Evolutionary conservation across 2,888 invertebrate species (phyloP), one percentile per base, ranked within the genome.

Genomic region (Entomobrya proxima): DNA sequence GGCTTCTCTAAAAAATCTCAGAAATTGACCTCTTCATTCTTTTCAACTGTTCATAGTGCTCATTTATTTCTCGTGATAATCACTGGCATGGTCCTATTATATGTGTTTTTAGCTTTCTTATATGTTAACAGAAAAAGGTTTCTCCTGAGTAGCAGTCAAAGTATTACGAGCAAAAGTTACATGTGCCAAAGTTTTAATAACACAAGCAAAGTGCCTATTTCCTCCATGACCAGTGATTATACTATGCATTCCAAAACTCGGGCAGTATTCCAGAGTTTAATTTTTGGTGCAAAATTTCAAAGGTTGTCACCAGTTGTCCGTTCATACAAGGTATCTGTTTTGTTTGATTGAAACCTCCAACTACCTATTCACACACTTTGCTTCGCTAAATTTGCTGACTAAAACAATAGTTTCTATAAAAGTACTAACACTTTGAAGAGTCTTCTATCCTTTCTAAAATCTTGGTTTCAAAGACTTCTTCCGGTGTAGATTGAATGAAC

Each of bases 201-300:
- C 2, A 64, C 27, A 15, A 32, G n/a, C 35, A 64, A 18, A 6
- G 7, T 18, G 35, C 15, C 6, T 0, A 13, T 47, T 47, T 47
- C 2, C 13, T 13, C 3, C 9, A 13, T 40, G 9, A 40, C 5
- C 2, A 35, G 9, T 21, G 21, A 40, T 2, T 40, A 37, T 21
- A n/a, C 6, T 37, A n/a, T 76, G 35, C 75, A 82, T 76, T 83
- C 76, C 83, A 77, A 52, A 52, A 6, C 55, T 18, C 67, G 72
- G n/a, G 58, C 69, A 30, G 44, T 77, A 21, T 55, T 69, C 50
- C 83, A 35, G 21, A 69, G 52, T 52, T 24, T 67, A 40, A 11
- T 40, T 37, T 24, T 40, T 13, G 24, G 13, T 18, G 24, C 21
- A 21, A 3, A 21, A 24, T 40, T 67, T 37, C 7, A 13, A 21